A percentile compares a stretch with the other conserved stretches of the same genome.
phyloP scores from a whole-genome alignment of 2,888 invertebrate species.

The Alentia gelatinosa region DNA sequence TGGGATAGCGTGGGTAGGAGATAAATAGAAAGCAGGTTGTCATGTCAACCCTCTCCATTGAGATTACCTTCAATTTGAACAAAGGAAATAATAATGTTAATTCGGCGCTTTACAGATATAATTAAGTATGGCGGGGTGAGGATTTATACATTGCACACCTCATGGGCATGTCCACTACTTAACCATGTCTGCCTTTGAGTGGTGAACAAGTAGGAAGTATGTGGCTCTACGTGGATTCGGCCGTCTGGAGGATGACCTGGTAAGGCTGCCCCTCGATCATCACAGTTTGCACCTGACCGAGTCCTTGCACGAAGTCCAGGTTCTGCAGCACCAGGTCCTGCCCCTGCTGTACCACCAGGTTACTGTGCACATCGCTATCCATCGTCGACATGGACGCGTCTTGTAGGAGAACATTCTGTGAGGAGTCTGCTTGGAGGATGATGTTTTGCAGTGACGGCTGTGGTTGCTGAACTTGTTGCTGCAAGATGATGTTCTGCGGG shows the following conservation, averaged over 20 bases:
- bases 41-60: no score
- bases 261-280: conserved; percentile 25
- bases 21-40: no score
- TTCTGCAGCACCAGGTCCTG: conserved; percentile 29
- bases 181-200: no score
- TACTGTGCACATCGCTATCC: background rate
- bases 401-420: background rate
- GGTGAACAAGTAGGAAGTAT: no score
- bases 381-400: background rate
- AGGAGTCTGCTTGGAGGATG: background rate
- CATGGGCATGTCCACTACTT: no score
- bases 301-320: background rate
- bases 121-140: no score
- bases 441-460: background rate
- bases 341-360: background rate
- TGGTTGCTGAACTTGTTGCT: background rate
- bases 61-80: no score
- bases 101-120: no score
- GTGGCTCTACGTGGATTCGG: background rate
- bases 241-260: conserved; percentile 35
- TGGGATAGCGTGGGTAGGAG: no score
- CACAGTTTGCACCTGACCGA: conserved; percentile 28
- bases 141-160: no score
- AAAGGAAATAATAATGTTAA: no score
- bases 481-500: background rate